Conservation (phyloP, 1,140 invertebrate species). For the Odontomachus brunneus region DNA sequence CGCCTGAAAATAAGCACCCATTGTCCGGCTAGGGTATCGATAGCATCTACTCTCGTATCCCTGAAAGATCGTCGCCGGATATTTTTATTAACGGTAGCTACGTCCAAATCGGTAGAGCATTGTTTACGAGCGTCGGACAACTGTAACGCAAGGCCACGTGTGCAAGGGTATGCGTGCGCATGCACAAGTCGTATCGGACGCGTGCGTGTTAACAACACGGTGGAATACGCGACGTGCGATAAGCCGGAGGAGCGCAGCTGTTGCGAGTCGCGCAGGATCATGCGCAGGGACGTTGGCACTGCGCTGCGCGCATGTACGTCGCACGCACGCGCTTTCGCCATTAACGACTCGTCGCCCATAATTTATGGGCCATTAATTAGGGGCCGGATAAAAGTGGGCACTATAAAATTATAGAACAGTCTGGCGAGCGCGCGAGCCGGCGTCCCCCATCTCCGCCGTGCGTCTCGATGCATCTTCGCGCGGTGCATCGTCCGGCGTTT, state of each 20-base stretch:
- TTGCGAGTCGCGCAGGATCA: slow-evolving; percentile 43
- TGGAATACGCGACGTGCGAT: slow-evolving; percentile 22
- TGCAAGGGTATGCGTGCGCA: too few relatives aligned
- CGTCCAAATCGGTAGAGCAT: slow-evolving; percentile 49
- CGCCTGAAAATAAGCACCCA: slow-evolving; percentile 58
- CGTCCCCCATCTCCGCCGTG: neutral
- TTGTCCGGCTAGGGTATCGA: slow-evolving; percentile 54
- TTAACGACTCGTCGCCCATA: slow-evolving; percentile 81
- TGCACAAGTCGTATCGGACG: neutral
- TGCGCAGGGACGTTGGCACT: slow-evolving; percentile 47
- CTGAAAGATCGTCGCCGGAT: slow-evolving; percentile 18
- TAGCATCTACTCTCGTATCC: slow-evolving; percentile 31
- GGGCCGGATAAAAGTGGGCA: slow-evolving; percentile 76
- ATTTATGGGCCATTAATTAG: slow-evolving; percentile 83
- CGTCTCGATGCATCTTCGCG: neutral
- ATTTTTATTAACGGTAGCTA: slow-evolving; percentile 40
- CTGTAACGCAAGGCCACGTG: slow-evolving; percentile 15
- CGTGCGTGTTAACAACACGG: slow-evolving; percentile 14
- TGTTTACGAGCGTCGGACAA: slow-evolving; percentile 62
- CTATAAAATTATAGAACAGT: slow-evolving; percentile 82
- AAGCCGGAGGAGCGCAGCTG: neutral
- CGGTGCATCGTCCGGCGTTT: slow-evolving; percentile 4
- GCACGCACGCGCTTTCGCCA: slow-evolving; percentile 72
- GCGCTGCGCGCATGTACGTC: slow-evolving; percentile 1
- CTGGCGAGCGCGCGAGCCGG: slow-evolving; percentile 40